Base-by-base conservation (phyloP, 1,140 invertebrate genomes). In the Macrocentrus cingulum region DNA sequence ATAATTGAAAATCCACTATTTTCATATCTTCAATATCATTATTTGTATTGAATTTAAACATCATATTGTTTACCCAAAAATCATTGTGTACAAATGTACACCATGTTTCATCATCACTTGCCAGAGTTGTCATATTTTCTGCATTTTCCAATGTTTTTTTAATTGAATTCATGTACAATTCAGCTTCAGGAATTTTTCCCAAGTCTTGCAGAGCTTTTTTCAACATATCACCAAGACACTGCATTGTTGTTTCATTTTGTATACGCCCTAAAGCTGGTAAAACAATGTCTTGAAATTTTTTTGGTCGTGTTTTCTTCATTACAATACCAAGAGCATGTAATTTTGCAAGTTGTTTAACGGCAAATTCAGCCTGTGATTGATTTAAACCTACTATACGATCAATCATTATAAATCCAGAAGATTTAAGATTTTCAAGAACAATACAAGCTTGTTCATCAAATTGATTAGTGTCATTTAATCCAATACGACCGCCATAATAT, bases 41-140 rank as follows among this genome's bases (percentile, higher is more conserved):
- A 9, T 41, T 49, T 32, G 72, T 67, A 66, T 81, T 70, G n/a
- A 77, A 70, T 11, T 67, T 66, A 44, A 77, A 80, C 78, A 88
- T 80, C 61, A 87, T 82, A 62, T 88, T 88, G 64, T 86, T 87
- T 1, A 82, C 77, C 86, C 86, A 88, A 49, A 85, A 80, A 65
- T 88, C 87, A 7, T 79, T 79, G 56, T 88, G 87, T 0, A 79
- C 71, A 15, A 83, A 66, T 0, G 83, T 84, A 1, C 67, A 73
- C 71, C 81, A 86, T 16, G 63, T 46, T 23, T 22, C 13, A 22
- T 29, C 34, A 51, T 48, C 20, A 4, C 3, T 39, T 13, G 13
- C 36, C 16, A 56, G 51, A 34, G 59, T 54, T 54, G 56, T 41
- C 4, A 20, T 0, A 5, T 53, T n/a, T 1, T 19, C 13, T 6